Conservation (phyloP, 2,797 vertebrate genomes). For the Coracias cyanogaster region DNA sequence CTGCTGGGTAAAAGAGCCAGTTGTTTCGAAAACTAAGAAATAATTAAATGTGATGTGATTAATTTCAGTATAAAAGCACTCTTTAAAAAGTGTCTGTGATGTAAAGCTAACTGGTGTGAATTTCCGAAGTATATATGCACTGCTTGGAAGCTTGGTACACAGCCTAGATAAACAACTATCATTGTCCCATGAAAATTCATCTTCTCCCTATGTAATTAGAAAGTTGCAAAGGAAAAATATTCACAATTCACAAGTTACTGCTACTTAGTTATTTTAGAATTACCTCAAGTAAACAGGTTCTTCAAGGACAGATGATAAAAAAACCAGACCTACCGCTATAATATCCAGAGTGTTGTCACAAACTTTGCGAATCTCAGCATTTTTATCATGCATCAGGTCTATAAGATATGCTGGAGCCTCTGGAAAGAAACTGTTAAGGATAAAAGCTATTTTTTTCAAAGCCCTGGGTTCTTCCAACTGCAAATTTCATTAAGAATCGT, state of each 20-base stretch:
- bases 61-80: background rate
- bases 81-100: background rate
- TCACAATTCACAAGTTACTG: constrained; percentile 1
- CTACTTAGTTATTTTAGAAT: background rate
- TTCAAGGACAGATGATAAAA: background rate
- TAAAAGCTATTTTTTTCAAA: background rate
- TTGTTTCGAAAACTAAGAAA: constrained; percentile 36
- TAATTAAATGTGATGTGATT: background rate
- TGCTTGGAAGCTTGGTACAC: background rate
- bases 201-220: background rate
- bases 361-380: constrained; percentile 91
- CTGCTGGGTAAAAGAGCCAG: background rate
- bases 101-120: background rate
- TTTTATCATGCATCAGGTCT: constrained; percentile 94
- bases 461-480: background rate
- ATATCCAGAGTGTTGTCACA: constrained; percentile 94
- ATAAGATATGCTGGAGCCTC: constrained; percentile 92
- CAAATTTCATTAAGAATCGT: background rate
- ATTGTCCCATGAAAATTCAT: background rate
- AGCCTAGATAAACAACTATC: background rate
- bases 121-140: background rate
- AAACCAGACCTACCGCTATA: constrained; percentile 86
- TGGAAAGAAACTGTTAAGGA: constrained; percentile 78
- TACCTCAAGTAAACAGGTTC: background rate
- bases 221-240: background rate